Conservation (phyloP, 2,888 invertebrate species). For the Agelastica alni region DNA sequence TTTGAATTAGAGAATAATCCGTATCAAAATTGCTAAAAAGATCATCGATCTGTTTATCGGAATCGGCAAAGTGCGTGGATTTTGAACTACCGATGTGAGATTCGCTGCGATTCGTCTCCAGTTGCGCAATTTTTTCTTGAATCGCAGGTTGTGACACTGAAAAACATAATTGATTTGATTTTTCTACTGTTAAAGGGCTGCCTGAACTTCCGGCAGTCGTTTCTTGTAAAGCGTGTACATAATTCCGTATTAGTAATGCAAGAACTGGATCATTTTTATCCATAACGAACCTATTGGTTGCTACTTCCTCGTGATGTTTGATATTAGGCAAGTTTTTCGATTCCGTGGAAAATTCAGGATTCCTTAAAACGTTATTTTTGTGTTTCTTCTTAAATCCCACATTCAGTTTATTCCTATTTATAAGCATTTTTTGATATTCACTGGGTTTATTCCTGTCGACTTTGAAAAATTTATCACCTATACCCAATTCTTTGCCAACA, state of each 20-base stretch:
- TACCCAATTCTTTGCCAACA: slow-evolving; percentile 28
- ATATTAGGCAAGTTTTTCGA: no score
- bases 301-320: no score
- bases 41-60: neutral
- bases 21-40: slow-evolving; percentile 4
- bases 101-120: neutral
- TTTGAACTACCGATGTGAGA: neutral
- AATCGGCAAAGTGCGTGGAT: neutral
- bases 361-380: neutral
- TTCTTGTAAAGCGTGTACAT: slow-evolving; percentile 2
- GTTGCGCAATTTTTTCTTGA: neutral
- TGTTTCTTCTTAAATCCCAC: neutral
- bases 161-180: neutral
- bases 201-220: neutral
- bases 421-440: slow-evolving; percentile 16
- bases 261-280: slow-evolving; percentile 9
- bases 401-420: slow-evolving; percentile 19
- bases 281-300: neutral
- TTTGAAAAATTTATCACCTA: slow-evolving; percentile 15
- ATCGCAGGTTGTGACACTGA: neutral
- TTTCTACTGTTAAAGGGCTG: neutral
- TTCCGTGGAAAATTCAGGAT: neutral
- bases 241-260: slow-evolving; percentile 4
- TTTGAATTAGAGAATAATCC: slow-evolving; percentile 18
- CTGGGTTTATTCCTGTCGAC: slow-evolving; percentile 11